Evolutionary conservation across 2,888 invertebrate species (phyloP).

Genomic region (Drosophila sordidula): DNA sequence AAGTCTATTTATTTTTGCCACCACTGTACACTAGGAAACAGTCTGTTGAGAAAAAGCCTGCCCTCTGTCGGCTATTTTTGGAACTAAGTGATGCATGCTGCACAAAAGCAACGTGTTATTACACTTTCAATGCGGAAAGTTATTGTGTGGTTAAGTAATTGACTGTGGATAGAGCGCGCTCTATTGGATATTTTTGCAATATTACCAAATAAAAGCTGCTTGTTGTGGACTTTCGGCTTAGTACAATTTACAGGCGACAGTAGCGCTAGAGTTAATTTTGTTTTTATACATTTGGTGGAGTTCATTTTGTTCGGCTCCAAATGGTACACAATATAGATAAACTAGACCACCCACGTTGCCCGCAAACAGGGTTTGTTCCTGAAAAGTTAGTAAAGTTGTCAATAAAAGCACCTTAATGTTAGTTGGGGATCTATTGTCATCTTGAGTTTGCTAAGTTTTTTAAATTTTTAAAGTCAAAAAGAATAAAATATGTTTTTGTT

Average conservation of each 20-base stretch:
- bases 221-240: not conserved
- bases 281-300: no score
- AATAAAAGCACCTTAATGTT: no score
- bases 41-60: not conserved
- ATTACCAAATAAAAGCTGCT: not conserved
- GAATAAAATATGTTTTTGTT: no score
- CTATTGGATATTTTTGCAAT: conserved; percentile 6
- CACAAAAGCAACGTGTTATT: not conserved
- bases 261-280: not conserved
- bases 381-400: not conserved
- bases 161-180: not conserved
- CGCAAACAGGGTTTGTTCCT: not conserved
- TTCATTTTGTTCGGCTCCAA: not conserved
- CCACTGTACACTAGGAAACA: not conserved
- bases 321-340: not conserved
- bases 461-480: no score
- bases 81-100: not conserved
- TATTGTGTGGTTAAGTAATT: not conserved
- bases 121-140: not conserved
- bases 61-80: conserved; percentile 10
- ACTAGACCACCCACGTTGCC: not conserved
- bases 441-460: no score
- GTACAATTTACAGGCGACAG: conserved; percentile 1
- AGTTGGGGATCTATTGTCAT: no score
- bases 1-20: not conserved